Percentiles rank a stretch among this genome's conserved stretches.
Conservation (phyloP, 2,888 invertebrate genomes). For the Caenorhabditis sulstoni region DNA sequence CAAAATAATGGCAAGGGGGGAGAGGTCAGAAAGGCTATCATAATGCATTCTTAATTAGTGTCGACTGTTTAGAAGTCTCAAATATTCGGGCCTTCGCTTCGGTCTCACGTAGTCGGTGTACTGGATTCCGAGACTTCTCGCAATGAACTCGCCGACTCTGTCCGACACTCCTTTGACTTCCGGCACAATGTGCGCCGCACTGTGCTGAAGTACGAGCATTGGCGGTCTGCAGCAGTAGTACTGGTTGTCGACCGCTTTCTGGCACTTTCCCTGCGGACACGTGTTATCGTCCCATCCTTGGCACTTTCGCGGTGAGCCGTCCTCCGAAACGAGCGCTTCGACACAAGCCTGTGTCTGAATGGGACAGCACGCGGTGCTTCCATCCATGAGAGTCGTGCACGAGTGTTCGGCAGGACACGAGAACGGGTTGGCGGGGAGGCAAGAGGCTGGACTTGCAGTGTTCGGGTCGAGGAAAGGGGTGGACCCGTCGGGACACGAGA, state of each 20-base stretch:
- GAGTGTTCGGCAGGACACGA: conserved; percentile 67
- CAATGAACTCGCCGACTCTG: conserved; percentile 45
- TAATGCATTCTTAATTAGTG: neutral
- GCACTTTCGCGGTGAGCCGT: conserved; percentile 53
- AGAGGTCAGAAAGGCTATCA: neutral
- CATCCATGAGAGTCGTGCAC: conserved; percentile 66
- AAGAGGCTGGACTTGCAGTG: conserved; percentile 54
- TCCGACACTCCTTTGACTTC: conserved; percentile 42
- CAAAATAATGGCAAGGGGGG: conserved; percentile 2
- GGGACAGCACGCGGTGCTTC: conserved; percentile 67
- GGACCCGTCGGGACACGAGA: conserved; percentile 67
- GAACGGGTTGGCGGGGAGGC: conserved; percentile 60
- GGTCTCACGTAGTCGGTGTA: conserved; percentile 38
- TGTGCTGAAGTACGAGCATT: conserved; percentile 33
- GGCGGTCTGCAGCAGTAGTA: conserved; percentile 68
- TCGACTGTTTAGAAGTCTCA: conserved; percentile 29
- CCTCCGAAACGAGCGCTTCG: conserved; percentile 60
- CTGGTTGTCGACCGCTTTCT: conserved; percentile 62
- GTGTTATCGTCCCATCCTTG: conserved; percentile 66
- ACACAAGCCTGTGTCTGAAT: conserved; percentile 57
- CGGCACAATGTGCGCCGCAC: conserved; percentile 30
- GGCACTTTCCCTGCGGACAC: conserved; percentile 67
- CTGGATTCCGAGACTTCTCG: conserved; percentile 42
- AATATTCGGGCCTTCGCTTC: conserved; percentile 36
- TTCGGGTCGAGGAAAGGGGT: conserved; percentile 55